These are phyloP conservation scores for Crenuchus spilurus DNA, from an alignment of 2,797 vertebrate species.

Conservation along the genomic window DNA sequence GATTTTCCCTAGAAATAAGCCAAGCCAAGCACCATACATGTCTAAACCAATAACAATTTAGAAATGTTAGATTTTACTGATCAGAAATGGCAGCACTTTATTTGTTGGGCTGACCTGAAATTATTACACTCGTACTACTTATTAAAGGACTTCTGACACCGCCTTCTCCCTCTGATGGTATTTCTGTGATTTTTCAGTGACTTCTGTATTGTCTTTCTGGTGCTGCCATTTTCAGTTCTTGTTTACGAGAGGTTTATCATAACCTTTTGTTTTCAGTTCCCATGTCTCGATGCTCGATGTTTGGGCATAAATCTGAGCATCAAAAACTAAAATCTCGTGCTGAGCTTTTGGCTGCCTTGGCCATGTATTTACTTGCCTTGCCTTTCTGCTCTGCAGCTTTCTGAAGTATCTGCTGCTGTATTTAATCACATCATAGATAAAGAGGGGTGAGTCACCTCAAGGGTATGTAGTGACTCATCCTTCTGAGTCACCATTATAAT, in stretches of 20 bases:
- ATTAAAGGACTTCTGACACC: background rate
- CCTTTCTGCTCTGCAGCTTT: background rate
- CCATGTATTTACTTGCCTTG: background rate
- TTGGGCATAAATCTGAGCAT: background rate
- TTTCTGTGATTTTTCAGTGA: too few relatives aligned
- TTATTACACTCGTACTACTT: background rate
- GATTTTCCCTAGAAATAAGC: too few relatives aligned
- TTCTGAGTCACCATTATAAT: background rate
- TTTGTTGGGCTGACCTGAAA: background rate
- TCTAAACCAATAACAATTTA: too few relatives aligned
- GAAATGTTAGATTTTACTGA: too few relatives aligned
- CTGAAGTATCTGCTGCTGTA: background rate
- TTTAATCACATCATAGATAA: background rate
- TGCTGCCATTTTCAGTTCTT: background rate
- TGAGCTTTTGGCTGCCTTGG: background rate
- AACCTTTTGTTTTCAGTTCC: constrained; percentile 1
- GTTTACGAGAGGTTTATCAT: background rate
- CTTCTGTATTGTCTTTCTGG: background rate
- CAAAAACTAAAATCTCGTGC: background rate
- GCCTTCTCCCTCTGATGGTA: background rate
- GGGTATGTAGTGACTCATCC: background rate
- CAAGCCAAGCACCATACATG: too few relatives aligned
- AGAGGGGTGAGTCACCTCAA: background rate
- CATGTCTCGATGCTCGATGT: background rate
- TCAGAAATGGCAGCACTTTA: background rate